phyloP scores from a whole-genome alignment of 2,797 vertebrate genomes.

The Protonibea diacanthus region DNA sequence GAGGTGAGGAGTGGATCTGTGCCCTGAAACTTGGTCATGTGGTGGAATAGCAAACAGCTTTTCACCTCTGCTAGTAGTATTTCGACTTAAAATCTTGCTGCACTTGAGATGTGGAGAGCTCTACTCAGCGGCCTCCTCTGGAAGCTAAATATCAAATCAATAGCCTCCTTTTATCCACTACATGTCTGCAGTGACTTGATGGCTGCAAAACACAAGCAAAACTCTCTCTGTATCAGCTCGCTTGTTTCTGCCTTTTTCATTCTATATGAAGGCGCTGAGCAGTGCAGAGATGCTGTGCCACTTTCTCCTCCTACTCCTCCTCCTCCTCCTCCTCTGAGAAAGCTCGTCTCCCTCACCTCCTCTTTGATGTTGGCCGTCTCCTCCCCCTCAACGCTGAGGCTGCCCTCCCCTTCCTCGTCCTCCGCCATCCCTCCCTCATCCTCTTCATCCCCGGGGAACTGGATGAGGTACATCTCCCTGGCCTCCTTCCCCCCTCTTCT shows the following conservation, averaged over 20 bases:
- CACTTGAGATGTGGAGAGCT: constrained; percentile 57
- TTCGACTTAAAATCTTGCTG: constrained; percentile 49
- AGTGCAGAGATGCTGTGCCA: constrained; percentile 70
- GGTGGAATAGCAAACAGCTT: constrained; percentile 47
- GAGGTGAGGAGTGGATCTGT: constrained; percentile 26
- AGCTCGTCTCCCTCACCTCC: constrained; percentile 83
- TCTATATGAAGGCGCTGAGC: constrained; percentile 57
- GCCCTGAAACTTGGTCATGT: constrained; percentile 36
- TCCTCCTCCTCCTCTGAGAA: constrained; percentile 70
- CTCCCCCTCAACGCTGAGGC: constrained; percentile 80
- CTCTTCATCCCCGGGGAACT: constrained; percentile 81
- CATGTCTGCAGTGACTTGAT: constrained; percentile 49
- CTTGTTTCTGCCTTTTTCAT: constrained; percentile 30
- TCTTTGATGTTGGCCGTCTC: constrained; percentile 86
- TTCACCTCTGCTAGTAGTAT: constrained; percentile 34
- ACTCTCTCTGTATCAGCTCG: constrained; percentile 30
- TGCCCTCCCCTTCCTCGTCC: constrained; percentile 84
- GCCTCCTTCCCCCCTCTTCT: constrained; percentile 82
- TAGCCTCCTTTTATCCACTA: constrained; percentile 35
- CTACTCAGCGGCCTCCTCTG: constrained; percentile 41
- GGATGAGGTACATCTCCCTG: constrained; percentile 84
- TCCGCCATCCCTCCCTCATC: constrained; percentile 79
- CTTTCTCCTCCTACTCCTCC: constrained; percentile 77
- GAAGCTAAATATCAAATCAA: constrained; percentile 66
- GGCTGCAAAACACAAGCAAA: constrained; percentile 48